These are phyloP conservation scores for Pecten maximus DNA, from an alignment of 2,888 invertebrate genomes.

Conservation along the genomic window DNA sequence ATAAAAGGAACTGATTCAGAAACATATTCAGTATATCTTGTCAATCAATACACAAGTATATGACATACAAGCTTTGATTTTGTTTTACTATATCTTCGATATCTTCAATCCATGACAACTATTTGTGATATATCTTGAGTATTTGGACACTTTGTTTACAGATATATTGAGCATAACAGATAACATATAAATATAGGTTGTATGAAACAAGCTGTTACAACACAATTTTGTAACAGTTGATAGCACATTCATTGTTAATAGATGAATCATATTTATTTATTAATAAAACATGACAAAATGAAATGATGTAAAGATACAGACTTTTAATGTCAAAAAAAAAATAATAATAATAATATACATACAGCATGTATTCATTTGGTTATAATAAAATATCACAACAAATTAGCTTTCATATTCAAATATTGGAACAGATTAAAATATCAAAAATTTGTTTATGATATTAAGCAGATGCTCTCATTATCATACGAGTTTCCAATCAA, in stretches of 20 bases:
- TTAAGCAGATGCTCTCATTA: too few relatives aligned
- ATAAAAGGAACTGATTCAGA: neutral
- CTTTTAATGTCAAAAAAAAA: neutral
- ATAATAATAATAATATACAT: too few relatives aligned
- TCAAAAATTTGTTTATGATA: too few relatives aligned
- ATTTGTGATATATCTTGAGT: neutral
- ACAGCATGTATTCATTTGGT: too few relatives aligned
- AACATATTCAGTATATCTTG: neutral
- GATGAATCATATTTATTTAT: neutral
- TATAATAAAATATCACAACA: too few relatives aligned
- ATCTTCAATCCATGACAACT: neutral
- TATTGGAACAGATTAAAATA: neutral
- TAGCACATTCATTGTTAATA: neutral
- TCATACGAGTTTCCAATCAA: too few relatives aligned
- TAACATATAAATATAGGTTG: neutral
- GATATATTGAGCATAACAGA: constrained; percentile 18
- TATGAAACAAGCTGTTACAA: neutral
- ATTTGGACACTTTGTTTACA: neutral
- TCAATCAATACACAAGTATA: neutral
- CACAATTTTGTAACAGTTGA: neutral
- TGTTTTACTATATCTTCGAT: neutral
- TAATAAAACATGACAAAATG: neutral
- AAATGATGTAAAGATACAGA: neutral
- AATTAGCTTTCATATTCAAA: neutral
- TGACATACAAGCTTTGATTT: neutral